Evolutionary conservation across 35 echinoderm and acorn worm genomes (phyloP), one percentile per base, ranked within the genome.

Genomic region (Strongylocentrotus purpuratus): DNA sequence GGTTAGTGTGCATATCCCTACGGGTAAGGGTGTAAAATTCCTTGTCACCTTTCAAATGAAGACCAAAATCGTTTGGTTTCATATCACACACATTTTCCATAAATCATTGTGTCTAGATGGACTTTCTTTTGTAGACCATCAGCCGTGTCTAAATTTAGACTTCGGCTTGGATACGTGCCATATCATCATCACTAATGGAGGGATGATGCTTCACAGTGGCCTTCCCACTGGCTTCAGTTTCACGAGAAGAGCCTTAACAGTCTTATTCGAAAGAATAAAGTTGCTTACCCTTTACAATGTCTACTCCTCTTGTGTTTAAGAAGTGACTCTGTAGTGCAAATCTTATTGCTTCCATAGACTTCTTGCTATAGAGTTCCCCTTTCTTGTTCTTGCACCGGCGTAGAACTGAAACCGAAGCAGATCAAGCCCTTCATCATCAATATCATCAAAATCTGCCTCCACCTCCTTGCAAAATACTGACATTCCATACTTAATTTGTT

Each of bases 141-240:
- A 41, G 35, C 35, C 3, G 35, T 41, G 35, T 41, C 35, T 41
- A 41, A 41, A 41, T 41, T 41, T 1, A 41, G 35, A n/a, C n/a
- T n/a, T n/a, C n/a, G n/a, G n/a, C n/a, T 86, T 86, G 85, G 85
- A 86, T 86, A 86, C 85, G 32, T 86, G 85, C 85, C 85, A 86
- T 86, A 86, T 86, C 32, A 33, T 86, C 85, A 11, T 86, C 18
- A 7, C 2, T 86, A 9, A 86, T 86, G 18, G 85, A 22, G 85
- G 32, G 85, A 22, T 86, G 18, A 86, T 86, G 85, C 18, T 86
- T 86, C 7, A 86, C 85, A 86, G 9, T 86, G 85, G 85, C 85
- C 85, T 86, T 86, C 9, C 9, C 85, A 86, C 9, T 86, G 9
- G 28, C 18, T 33, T 86, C 32, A 86, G 25, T 86, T 86, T 86